Conservation (phyloP, 2,888 invertebrate genomes). For the Omphaloscelis lunosa region DNA sequence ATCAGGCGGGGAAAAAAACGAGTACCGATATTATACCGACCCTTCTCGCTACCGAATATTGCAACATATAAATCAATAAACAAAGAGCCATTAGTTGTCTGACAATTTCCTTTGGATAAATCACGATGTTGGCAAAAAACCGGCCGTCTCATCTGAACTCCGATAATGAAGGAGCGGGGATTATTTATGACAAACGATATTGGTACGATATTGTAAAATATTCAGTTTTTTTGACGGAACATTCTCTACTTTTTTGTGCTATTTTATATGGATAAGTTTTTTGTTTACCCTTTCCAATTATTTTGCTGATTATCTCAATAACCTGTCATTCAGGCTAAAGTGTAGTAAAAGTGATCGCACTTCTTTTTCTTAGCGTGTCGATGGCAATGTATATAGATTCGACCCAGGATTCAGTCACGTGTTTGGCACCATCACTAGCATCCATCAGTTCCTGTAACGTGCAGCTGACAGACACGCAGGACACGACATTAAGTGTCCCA, state of each 20-base stretch:
- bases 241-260: neutral
- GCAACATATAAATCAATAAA: constrained; percentile 89
- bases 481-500: no score
- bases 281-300: fast-evolving
- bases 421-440: no score
- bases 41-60: constrained; percentile 89
- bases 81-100: constrained; percentile 90
- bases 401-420: no score
- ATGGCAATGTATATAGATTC: no score
- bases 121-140: constrained; percentile 85
- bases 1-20: constrained; percentile 80
- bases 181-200: constrained; percentile 73
- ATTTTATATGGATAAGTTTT: neutral
- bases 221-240: constrained; percentile 26
- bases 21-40: constrained; percentile 80
- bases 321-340: neutral
- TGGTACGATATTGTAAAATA: constrained; percentile 63
- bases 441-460: no score
- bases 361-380: no score
- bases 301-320: neutral
- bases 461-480: no score
- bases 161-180: constrained; percentile 80
- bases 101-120: constrained; percentile 90
- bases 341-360: no score
- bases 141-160: constrained; percentile 75